Evolutionary conservation across 2,113 vertebrate genomes (phyloP), one percentile per base, ranked within the genome.

Genomic region (Myanophis thanlyinensis): DNA sequence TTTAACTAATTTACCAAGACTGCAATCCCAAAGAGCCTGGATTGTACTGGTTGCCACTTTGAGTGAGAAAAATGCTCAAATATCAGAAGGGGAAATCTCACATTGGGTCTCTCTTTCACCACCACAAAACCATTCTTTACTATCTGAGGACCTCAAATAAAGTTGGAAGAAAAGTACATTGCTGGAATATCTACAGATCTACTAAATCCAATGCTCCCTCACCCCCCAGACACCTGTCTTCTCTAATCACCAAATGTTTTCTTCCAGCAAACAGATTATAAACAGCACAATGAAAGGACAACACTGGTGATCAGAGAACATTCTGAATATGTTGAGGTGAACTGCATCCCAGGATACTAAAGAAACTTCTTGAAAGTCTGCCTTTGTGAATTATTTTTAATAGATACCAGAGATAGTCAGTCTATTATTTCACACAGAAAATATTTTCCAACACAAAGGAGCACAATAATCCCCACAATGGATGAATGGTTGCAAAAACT

Each of bases 1-100:
- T 27, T 56, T 56, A 56, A 56, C 9, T 94, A 93, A 96, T 95
- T 35, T 51, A 95, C 47, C 93, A 0, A 40, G 4, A 90, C 85
- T 95, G 30, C 59, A 62, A 62, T 62, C 27, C 27, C n/a, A 62
- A n/a, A 11, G 10, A 62, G 11, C 59, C 59, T 62, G 30, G 59
- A n/a, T 62, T 62, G 11, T 62, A 62, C 12, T 62, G 30, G 59
- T 62, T n/a, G 11, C 27, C 59, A 12, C 30, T 62, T 30, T n/a
- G 59, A n/a, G 11, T 62, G 59, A 30, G 59, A 30, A n/a, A 62
- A 62, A 62, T 62, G 59, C 11, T 62, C 30, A 62, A 27, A n/a
- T 30, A 62, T 30, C 59, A n/a, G 59, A 62, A 30, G 0, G 25
- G 27, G 59, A 62, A 62, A 30, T 30, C 59, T 62, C 56, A 27